These are phyloP conservation scores for Hyppa rectilinea DNA, from an alignment of 2,888 invertebrate genomes.

Conservation along the genomic window DNA sequence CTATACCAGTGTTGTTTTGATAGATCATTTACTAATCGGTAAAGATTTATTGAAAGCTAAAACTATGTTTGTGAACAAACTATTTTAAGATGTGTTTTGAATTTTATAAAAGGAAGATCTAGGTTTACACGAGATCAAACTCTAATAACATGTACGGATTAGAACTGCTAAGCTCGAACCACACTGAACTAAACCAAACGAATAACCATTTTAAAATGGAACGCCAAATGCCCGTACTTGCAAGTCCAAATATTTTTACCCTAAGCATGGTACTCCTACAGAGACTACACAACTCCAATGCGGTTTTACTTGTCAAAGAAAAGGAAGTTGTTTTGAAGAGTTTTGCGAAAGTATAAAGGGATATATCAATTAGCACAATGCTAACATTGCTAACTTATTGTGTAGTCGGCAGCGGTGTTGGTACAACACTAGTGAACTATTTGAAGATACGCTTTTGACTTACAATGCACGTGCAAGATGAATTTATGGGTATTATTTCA, in stretches of 20 bases:
- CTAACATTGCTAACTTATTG: slow-evolving; percentile 65
- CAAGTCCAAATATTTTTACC: not conserved
- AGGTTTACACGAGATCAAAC: not conserved
- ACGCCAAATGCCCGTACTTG: not conserved
- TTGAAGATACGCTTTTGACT: slow-evolving; percentile 56
- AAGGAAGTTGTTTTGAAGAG: slow-evolving; percentile 86
- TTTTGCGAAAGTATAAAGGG: slow-evolving; percentile 81
- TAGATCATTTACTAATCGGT: not conserved
- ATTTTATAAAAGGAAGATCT: not conserved
- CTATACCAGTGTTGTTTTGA: not conserved
- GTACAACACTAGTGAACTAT: slow-evolving; percentile 72
- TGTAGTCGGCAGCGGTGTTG: slow-evolving; percentile 74
- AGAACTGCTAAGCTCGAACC: no score
- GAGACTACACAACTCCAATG: slow-evolving; percentile 64
- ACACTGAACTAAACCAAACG: no score
- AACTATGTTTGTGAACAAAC: not conserved
- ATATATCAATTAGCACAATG: slow-evolving; percentile 79
- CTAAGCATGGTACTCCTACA: slow-evolving; percentile 42
- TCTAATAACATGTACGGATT: not conserved
- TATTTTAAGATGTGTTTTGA: not conserved
- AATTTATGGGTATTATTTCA: slow-evolving; percentile 56
- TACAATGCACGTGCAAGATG: slow-evolving; percentile 59
- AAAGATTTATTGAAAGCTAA: not conserved
- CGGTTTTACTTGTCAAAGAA: slow-evolving; percentile 82
- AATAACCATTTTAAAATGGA: not conserved